These are phyloP conservation scores for Ditula angustiorana DNA, from an alignment of 2,888 invertebrate genomes.

Conservation along the genomic window DNA sequence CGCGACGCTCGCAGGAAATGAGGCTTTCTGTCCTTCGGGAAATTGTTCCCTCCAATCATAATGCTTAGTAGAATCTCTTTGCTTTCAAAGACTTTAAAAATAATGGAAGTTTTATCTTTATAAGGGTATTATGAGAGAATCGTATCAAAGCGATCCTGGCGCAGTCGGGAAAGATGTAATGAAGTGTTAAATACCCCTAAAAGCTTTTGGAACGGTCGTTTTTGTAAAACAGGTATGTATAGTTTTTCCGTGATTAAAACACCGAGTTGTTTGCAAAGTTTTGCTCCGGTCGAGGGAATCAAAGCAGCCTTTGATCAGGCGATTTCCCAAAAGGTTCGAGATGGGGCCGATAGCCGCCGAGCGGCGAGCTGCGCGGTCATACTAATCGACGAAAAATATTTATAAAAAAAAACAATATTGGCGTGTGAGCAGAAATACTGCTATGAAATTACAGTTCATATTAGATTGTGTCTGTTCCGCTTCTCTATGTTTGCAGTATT, in stretches of 20 bases:
- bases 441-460: not conserved
- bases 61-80: conserved; percentile 74
- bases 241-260: conserved; percentile 15
- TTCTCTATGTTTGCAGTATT: not conserved
- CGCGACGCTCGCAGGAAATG: conserved; percentile 78
- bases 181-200: conserved; percentile 41
- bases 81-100: conserved; percentile 76
- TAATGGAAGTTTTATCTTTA: conserved; percentile 73
- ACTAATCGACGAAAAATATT: conserved; percentile 7
- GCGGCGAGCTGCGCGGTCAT: not conserved
- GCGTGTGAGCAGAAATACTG: not conserved
- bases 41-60: conserved; percentile 82
- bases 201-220: not conserved
- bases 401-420: conserved; percentile 1
- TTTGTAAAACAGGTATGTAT: not conserved
- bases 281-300: conserved; percentile 53
- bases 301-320: conserved; percentile 61
- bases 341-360: conserved; percentile 37
- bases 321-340: conserved; percentile 45
- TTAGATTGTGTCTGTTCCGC: not conserved
- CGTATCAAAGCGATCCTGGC: conserved; percentile 44
- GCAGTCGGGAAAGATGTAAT: conserved; percentile 31
- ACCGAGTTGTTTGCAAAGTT: conserved; percentile 26
- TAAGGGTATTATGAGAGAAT: conserved; percentile 66
- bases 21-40: conserved; percentile 80